Percentiles rank a stretch among this genome's conserved stretches.
phyloP scores from a whole-genome alignment of 2,797 vertebrate species.

The Neosilurus hyrtlii region DNA sequence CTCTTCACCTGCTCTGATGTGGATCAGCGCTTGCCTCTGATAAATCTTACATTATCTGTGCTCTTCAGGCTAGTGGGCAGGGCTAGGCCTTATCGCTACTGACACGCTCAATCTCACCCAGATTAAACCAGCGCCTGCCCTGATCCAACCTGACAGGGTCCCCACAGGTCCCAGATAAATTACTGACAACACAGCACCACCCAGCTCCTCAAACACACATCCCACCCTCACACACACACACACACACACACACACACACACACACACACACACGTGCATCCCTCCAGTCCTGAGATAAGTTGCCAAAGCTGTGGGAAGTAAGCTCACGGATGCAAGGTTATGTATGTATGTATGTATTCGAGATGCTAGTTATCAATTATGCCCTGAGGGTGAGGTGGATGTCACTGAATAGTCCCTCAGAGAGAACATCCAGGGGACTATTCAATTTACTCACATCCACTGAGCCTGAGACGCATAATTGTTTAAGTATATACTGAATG shows the following conservation, averaged over 20 bases:
- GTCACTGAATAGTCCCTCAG: too few relatives aligned
- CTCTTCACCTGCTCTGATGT: constrained; percentile 61
- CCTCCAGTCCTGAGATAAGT: constrained; percentile 33
- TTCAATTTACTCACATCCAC: too few relatives aligned
- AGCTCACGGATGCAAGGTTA: constrained; percentile 12
- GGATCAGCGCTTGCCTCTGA: constrained; percentile 64
- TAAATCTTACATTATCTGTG: constrained; percentile 74
- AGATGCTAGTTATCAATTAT: background rate
- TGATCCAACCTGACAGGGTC: constrained; percentile 58
- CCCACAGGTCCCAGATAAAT: constrained; percentile 60
- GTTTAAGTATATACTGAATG: too few relatives aligned
- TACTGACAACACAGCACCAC: constrained; percentile 57
- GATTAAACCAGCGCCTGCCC: constrained; percentile 69
- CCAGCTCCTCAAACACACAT: constrained; percentile 46
- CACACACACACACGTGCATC: constrained; percentile 1
- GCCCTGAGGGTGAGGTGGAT: too few relatives aligned
- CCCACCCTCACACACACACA: constrained; percentile 2
- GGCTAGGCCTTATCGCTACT: constrained; percentile 67
- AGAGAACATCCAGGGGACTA: too few relatives aligned
- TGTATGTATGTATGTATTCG: background rate
- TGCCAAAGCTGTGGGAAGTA: constrained; percentile 30
- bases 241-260: constrained; percentile 1
- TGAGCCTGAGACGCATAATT: too few relatives aligned
- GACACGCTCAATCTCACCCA: constrained; percentile 72
- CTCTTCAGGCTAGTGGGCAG: constrained; percentile 70